Evolutionary conservation across 2,888 invertebrate genomes (phyloP), one percentile per base, ranked within the genome.

Genomic region (Cantharis nigra): DNA sequence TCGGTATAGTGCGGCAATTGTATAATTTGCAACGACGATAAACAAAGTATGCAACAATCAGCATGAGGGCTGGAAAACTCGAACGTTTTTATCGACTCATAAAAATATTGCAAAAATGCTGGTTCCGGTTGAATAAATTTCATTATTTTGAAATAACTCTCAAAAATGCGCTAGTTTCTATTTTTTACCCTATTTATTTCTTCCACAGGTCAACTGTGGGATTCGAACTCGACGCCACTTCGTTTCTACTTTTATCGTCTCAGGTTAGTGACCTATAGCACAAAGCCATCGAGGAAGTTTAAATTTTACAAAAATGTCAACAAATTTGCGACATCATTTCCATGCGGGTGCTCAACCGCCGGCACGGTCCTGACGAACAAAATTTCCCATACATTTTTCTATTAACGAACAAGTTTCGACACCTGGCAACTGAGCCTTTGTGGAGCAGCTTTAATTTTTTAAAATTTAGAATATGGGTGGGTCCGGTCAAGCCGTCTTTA

Each of bases 1-100:
- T 82, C 80, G 64, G 73, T 70, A 75, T 63, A 49, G 77, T 81
- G 84, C 84, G 84, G 84, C 83, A 83, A 79, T 73, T 70, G 69
- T 75, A 73, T 49, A 28, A 49, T 72, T 65, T 65, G 30, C 18
- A 69, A 69, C 49, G 74, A 30, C 49, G 75, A 73, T 78, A 75
- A 71, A 69, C 64, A 18, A 72, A 69, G 26, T 26, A 49, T 64
- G 49, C 49, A 73, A 13, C 33, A 62, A 69, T 49, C 71, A 14
- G n/a, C 18, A 69, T 72, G 71, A 28, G 67, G 71, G 69, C 71
- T 69, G n/a, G 23, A 75, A 74, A 74, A 70, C 23, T 67, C 26
- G 23, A 10, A 67, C n/a, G 20, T 67, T 67, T 67, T 67, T 67
- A n/a, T 67, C 26, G 26, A 23, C 65, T 67, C n/a, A 3, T 20